Percentiles rank a stretch among this genome's conserved stretches.
phyloP scores from a whole-genome alignment of 2,888 invertebrate genomes.

The Frankliniella intonsa region DNA sequence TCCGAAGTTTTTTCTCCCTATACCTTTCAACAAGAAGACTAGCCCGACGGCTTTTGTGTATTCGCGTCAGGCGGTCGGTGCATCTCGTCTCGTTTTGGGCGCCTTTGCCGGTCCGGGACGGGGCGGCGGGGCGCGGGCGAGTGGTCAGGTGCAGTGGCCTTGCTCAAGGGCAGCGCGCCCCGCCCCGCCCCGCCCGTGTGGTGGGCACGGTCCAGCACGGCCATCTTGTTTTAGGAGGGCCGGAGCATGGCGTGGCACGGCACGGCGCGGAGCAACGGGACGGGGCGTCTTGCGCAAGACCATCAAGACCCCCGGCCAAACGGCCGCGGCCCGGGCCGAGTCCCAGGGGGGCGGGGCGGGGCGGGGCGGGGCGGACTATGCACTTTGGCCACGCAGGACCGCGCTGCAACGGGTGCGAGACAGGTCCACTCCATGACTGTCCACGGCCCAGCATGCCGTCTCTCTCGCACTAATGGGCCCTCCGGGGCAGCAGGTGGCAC shows the following conservation, averaged over 20 bases:
- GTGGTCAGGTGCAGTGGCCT: conserved; percentile 12
- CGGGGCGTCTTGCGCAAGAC: not conserved
- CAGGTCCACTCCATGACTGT: too few species aligned
- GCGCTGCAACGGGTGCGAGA: too few species aligned
- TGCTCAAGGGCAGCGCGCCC: conserved; percentile 10
- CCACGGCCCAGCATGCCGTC: too few species aligned
- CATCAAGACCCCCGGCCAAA: too few species aligned
- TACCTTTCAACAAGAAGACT: too few species aligned
- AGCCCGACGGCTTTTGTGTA: not conserved
- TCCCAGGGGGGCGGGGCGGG: too few species aligned
- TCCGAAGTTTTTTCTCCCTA: not conserved
- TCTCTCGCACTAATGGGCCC: too few species aligned
- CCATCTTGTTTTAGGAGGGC: too few species aligned
- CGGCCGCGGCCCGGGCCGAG: too few species aligned
- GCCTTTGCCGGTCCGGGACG: not conserved
- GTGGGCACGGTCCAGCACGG: not conserved
- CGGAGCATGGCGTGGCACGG: not conserved
- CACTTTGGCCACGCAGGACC: too few species aligned
- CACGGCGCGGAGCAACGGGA: not conserved
- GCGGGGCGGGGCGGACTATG: too few species aligned
- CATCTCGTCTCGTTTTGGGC: not conserved
- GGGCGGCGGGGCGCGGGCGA: not conserved
- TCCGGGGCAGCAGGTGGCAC: too few species aligned
- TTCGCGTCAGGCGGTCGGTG: not conserved
- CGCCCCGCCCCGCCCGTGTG: not conserved